Evolutionary conservation across 2,113 vertebrate genomes (phyloP).

Genomic region (Odontesthes bonariensis): DNA sequence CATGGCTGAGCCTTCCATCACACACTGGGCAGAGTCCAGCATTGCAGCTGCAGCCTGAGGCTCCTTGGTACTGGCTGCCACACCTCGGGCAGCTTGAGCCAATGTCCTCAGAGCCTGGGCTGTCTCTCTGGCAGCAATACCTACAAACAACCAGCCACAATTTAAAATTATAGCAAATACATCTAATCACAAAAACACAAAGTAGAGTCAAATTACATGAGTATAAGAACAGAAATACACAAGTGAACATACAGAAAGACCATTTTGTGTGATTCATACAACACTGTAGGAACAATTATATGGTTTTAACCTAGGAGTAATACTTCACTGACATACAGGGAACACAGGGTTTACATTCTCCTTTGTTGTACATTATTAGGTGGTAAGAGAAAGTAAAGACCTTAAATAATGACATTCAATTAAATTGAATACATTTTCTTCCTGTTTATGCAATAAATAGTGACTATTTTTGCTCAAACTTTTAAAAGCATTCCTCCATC

Average conservation of each 20-base stretch:
- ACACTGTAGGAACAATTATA: background rate
- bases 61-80: conserved; percentile 93
- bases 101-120: conserved; percentile 95
- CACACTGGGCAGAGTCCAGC: conserved; percentile 94
- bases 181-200: background rate
- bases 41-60: conserved; percentile 91
- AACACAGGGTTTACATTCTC: too few relatives aligned
- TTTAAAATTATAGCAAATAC: background rate
- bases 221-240: background rate
- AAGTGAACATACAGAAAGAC: background rate
- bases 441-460: conserved; percentile 15
- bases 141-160: conserved; percentile 66
- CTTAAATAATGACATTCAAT: background rate
- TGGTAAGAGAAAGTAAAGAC: too few relatives aligned
- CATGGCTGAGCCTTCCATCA: conserved; percentile 98
- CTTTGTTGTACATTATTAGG: too few relatives aligned
- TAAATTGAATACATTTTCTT: conserved; percentile 6
- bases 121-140: conserved; percentile 96
- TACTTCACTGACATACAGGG: background rate
- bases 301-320: background rate
- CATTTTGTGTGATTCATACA: background rate
- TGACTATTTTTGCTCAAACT: too few relatives aligned
- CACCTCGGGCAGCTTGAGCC: conserved; percentile 95
- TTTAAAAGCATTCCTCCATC: too few relatives aligned
- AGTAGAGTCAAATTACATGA: background rate